These are phyloP conservation scores for Hemaris fuciformis DNA, from an alignment of 2,888 invertebrate genomes.

Conservation along the genomic window DNA sequence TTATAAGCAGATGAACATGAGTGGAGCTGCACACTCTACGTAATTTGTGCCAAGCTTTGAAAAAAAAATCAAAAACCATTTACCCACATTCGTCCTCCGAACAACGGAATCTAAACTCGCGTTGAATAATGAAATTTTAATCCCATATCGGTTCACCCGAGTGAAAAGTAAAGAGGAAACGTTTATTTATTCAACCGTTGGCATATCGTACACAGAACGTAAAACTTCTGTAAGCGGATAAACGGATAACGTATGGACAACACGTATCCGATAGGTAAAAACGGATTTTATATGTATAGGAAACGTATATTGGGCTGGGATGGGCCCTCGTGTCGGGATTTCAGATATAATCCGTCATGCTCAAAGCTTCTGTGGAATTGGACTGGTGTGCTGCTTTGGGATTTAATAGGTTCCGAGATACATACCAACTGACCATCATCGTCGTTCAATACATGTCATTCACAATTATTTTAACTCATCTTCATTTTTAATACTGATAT, in stretches of 20 bases:
- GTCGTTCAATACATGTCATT: too few species aligned
- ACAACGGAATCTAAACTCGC: background rate
- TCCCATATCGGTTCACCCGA: background rate
- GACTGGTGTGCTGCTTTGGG: background rate
- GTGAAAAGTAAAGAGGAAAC: constrained; percentile 2
- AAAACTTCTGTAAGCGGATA: constrained; percentile 10
- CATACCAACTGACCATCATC: background rate
- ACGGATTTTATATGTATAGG: constrained; percentile 2
- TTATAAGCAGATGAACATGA: too few species aligned
- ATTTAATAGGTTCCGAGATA: background rate
- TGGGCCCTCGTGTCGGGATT: background rate
- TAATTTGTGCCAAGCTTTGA: too few species aligned
- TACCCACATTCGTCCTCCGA: background rate
- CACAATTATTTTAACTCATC: too few species aligned
- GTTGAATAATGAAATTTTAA: constrained; percentile 4
- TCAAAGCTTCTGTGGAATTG: background rate
- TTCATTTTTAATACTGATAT: too few species aligned
- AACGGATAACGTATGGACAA: constrained; percentile 10
- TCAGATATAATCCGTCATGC: background rate
- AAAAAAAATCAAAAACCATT: background rate
- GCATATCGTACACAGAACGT: background rate
- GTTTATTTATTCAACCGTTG: constrained; percentile 6
- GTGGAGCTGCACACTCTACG: too few species aligned
- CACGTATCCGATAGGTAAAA: constrained; percentile 7
- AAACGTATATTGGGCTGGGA: background rate